These are phyloP conservation scores for Abrostola triplasia DNA, from an alignment of 2,888 invertebrate species.

Conservation along the genomic window DNA sequence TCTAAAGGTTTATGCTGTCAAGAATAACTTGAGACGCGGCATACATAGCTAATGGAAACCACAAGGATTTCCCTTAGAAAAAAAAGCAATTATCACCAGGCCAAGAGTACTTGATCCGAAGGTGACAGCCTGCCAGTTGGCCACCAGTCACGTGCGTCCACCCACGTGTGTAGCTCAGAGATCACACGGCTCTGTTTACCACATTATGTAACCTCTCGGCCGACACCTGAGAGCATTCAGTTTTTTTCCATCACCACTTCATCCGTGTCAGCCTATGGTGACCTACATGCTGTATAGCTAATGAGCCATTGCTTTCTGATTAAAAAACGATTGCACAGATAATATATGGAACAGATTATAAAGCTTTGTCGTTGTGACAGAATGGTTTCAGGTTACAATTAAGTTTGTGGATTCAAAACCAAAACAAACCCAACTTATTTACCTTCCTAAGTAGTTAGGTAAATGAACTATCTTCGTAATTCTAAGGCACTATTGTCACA, in stretches of 20 bases:
- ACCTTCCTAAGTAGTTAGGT: too few species aligned
- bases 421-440: too few species aligned
- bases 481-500: too few species aligned
- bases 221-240: not conserved
- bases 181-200: constrained; percentile 3
- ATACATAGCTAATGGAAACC: too few species aligned
- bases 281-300: not conserved
- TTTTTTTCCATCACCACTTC: constrained; percentile 1
- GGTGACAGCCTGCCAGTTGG: not conserved
- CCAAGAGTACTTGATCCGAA: not conserved
- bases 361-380: too few species aligned
- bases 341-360: not conserved
- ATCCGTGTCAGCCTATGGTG: not conserved
- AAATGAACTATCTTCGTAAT: too few species aligned
- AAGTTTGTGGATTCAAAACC: too few species aligned
- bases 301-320: not conserved
- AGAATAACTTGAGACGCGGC: too few species aligned
- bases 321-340: not conserved
- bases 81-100: not conserved
- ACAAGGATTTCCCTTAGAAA: not conserved
- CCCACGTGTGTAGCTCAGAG: not conserved
- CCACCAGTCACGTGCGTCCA: not conserved
- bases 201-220: not conserved
- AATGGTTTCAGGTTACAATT: too few species aligned
- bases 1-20: too few species aligned